Percentiles rank a stretch among this genome's conserved stretches.
These are phyloP conservation scores for Trichogramma pretiosum DNA, from an alignment of 1,140 invertebrate species.

Conservation along the genomic window DNA sequence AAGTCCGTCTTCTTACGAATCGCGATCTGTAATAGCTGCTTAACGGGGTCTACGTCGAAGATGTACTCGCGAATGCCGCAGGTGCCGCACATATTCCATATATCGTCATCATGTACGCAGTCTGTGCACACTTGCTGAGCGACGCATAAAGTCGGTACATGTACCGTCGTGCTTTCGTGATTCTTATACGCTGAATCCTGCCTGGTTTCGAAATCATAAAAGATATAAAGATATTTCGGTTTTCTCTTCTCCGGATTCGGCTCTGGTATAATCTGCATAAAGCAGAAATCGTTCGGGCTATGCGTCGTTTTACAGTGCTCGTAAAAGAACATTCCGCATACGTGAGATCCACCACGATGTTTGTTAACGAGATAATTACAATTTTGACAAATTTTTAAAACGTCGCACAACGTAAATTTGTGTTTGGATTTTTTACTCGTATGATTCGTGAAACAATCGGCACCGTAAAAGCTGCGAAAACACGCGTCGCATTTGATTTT, in stretches of 20 bases:
- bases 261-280: background rate
- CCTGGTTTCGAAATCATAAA: background rate
- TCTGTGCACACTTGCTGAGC: background rate
- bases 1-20: background rate
- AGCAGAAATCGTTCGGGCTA: background rate
- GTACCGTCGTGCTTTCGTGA: background rate
- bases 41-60: conserved; percentile 5
- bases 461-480: too few relatives aligned
- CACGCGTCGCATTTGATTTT: too few relatives aligned
- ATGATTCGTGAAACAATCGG: too few relatives aligned
- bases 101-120: background rate
- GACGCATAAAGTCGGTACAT: background rate
- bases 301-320: background rate
- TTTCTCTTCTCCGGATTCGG: background rate
- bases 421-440: too few relatives aligned
- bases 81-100: background rate
- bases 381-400: too few relatives aligned
- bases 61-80: conserved; percentile 2
- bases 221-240: background rate
- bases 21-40: background rate
- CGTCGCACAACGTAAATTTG: too few relatives aligned
- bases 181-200: background rate
- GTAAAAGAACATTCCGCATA: too few relatives aligned
- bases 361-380: too few relatives aligned
- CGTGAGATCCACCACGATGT: too few relatives aligned